Evolutionary conservation across 2,113 vertebrate species (phyloP).

Genomic region (Oncorhynchus tshawytscha): DNA sequence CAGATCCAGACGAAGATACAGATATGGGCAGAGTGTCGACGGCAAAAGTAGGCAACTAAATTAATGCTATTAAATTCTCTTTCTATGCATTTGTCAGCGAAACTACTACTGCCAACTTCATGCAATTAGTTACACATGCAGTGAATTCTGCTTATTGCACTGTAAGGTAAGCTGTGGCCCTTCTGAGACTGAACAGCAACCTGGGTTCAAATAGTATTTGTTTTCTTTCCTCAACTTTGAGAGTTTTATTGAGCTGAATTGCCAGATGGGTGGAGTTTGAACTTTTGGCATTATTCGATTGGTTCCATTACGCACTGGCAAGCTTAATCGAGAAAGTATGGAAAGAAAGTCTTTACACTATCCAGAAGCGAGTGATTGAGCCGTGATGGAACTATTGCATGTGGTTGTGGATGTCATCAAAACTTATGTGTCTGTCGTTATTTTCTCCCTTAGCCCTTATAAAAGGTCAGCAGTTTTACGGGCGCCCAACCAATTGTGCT

Average conservation of each 20-base stretch:
- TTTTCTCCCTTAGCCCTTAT: not conserved
- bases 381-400: constrained; percentile 27
- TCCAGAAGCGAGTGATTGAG: not conserved
- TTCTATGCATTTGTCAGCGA: constrained; percentile 26
- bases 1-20: constrained; percentile 10
- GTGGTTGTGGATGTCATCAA: not conserved
- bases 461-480: too few species aligned
- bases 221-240: too few species aligned
- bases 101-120: constrained; percentile 9
- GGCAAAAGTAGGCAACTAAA: constrained; percentile 23
- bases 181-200: not conserved
- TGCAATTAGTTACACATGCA: constrained; percentile 25
- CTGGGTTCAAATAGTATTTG: too few species aligned
- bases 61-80: constrained; percentile 23
- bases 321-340: too few species aligned
- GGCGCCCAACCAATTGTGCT: too few species aligned
- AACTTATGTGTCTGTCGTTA: not conserved
- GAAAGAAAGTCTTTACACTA: not conserved
- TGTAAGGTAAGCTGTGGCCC: constrained; percentile 1
- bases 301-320: too few species aligned
- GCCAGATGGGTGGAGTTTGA: too few species aligned
- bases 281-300: too few species aligned
- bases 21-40: constrained; percentile 3
- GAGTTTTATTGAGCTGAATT: too few species aligned
- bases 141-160: constrained; percentile 32